Evolutionary conservation across 1,140 invertebrate genomes (phyloP).

Genomic region (Drosophila repletoides): DNA sequence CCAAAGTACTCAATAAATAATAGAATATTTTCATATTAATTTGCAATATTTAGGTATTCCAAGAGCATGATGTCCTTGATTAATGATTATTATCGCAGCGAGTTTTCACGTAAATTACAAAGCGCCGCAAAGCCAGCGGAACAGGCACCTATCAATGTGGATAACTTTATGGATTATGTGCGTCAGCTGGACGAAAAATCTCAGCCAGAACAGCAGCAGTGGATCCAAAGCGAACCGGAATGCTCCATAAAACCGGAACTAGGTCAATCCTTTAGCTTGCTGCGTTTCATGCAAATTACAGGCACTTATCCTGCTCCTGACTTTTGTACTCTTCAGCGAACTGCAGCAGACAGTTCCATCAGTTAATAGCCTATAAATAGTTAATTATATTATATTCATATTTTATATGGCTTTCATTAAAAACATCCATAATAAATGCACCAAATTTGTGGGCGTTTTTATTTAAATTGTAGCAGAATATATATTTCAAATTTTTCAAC

Average conservation of each 20-base stretch:
- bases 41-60: constrained; percentile 40
- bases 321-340: constrained; percentile 19
- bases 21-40: not conserved
- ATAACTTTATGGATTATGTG: constrained; percentile 76
- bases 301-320: constrained; percentile 19
- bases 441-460: constrained; percentile 37
- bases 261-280: constrained; percentile 12
- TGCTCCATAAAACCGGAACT: not conserved
- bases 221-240: not conserved
- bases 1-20: not conserved
- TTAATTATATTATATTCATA: not conserved
- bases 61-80: constrained; percentile 80
- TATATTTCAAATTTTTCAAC: constrained; percentile 48
- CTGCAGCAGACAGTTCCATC: constrained; percentile 28
- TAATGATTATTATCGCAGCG: constrained; percentile 79
- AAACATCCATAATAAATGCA: constrained; percentile 10
- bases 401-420: constrained; percentile 32
- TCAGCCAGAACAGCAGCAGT: not conserved
- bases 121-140: not conserved
- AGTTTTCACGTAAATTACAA: constrained; percentile 71
- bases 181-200: constrained; percentile 45
- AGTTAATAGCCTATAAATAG: constrained; percentile 26
- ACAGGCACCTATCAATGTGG: constrained; percentile 50
- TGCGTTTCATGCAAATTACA: constrained; percentile 54
- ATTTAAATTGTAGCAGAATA: constrained; percentile 68